Conservation (phyloP, 2,113 vertebrate species). For the Elanoides forficatus region DNA sequence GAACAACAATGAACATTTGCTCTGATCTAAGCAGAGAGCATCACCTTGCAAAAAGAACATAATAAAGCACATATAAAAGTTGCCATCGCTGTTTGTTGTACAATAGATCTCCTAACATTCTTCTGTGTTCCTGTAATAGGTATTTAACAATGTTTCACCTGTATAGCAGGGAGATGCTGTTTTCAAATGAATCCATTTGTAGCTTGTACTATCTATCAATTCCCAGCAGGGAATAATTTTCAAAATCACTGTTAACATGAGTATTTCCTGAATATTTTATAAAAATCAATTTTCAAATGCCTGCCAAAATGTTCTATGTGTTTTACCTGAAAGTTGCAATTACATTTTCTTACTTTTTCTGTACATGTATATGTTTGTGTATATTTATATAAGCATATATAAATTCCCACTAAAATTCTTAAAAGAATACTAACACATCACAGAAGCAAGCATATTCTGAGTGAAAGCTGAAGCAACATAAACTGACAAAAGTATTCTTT, state of each 20-base stretch:
- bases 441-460: neutral
- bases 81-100: neutral
- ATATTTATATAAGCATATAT: neutral
- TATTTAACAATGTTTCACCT: neutral
- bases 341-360: neutral
- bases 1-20: neutral
- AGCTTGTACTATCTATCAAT: neutral
- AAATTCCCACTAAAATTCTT: neutral
- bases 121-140: neutral
- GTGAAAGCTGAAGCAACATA: slow-evolving; percentile 22
- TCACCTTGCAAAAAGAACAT: neutral
- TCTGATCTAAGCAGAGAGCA: neutral
- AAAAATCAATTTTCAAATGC: slow-evolving; percentile 32
- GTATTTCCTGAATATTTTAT: slow-evolving; percentile 37
- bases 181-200: neutral
- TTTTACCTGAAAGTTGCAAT: slow-evolving; percentile 9
- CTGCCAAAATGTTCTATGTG: slow-evolving; percentile 3
- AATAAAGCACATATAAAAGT: neutral
- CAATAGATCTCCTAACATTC: neutral
- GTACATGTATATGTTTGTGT: neutral
- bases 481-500: slow-evolving; percentile 36
- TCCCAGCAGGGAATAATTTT: neutral
- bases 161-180: neutral
- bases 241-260: neutral
- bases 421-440: neutral